Base-by-base conservation (phyloP, 2,888 invertebrate species). In the Drosophila eohydei region DNA sequence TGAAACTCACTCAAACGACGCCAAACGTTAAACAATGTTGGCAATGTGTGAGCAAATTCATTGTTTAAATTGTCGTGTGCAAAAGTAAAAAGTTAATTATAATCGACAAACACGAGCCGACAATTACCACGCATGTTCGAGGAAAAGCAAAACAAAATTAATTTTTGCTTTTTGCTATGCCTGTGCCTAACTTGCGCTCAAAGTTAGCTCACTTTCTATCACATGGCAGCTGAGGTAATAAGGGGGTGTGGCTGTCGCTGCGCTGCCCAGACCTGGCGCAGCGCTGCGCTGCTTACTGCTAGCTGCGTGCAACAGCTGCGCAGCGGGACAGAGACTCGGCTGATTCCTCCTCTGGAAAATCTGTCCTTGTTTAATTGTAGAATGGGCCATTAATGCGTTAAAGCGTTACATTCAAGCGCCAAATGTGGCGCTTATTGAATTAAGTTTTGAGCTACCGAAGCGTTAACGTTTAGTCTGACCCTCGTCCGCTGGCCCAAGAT, bases 231-330 rank as follows among this genome's bases (percentile, higher is more conserved):
- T 34, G 21, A 7, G 32, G 40, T 26, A 8, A 14, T 32, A 62
- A 41, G 40, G 44, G 30, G 59, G 40, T 26, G 52, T 32, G 34
- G 16, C 50, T 32, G n/a, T 30, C 5, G 46, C 50, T n/a, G 28
- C 4, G 36, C 41, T 4, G 26, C 30, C 21, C 11, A 40, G 50
- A 28, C 12, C 57, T 36, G 14, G 40, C 40, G 30, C 52, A n/a
- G 48, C 21, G 16, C 40, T 41, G 43, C 26, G 11, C 38, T 54
- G 34, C 26, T 8, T 26, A 43, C 34, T 48, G 43, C 21, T 54
- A 5, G 16, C 55, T 55, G 56, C 55, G 69, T 88, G 83, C 90
- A 83, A 89, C 83, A 83, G 86, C 90, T 83, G 83, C 90, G 85
- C 80, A 71, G 48, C 67, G 36, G 57, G 21, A 40, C 54, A 52